Conservation (phyloP, 2,113 vertebrate genomes). For the Garra rufa region DNA sequence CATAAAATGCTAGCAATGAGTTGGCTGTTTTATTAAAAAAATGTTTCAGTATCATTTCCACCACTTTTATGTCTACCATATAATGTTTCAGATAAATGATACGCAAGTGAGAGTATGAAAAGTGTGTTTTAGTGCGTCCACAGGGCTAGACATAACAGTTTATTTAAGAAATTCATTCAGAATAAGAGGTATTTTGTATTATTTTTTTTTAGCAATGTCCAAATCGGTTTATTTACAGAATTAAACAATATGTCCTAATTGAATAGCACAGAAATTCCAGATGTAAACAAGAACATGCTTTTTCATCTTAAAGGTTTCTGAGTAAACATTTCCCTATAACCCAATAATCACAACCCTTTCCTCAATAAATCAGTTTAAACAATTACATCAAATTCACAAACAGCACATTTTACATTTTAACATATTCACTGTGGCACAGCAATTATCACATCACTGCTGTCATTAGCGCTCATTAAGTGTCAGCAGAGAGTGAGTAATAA, state of each 20-base stretch:
- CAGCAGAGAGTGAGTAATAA: constrained; percentile 23
- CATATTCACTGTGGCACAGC: constrained; percentile 27
- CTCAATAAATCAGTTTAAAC: background rate
- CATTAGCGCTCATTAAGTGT: constrained; percentile 39
- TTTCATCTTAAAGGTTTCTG: too few species aligned
- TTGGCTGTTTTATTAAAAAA: background rate
- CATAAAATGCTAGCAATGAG: background rate
- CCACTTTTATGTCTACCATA: background rate
- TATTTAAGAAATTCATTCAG: background rate
- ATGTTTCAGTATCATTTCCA: background rate
- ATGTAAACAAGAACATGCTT: background rate
- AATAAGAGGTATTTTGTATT: background rate
- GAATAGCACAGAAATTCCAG: background rate
- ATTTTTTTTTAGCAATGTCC: background rate
- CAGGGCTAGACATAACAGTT: background rate
- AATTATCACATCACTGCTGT: constrained; percentile 39
- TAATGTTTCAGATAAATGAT: background rate
- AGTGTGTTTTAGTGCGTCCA: background rate
- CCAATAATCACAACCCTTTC: background rate
- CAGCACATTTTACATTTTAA: constrained; percentile 25
- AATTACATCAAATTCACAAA: background rate
- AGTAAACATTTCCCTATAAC: too few species aligned
- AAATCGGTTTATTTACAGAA: too few species aligned
- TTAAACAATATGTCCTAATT: too few species aligned
- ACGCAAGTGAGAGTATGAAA: background rate